phyloP scores from a whole-genome alignment of 2,113 vertebrate genomes.

The Archilochus colubris region DNA sequence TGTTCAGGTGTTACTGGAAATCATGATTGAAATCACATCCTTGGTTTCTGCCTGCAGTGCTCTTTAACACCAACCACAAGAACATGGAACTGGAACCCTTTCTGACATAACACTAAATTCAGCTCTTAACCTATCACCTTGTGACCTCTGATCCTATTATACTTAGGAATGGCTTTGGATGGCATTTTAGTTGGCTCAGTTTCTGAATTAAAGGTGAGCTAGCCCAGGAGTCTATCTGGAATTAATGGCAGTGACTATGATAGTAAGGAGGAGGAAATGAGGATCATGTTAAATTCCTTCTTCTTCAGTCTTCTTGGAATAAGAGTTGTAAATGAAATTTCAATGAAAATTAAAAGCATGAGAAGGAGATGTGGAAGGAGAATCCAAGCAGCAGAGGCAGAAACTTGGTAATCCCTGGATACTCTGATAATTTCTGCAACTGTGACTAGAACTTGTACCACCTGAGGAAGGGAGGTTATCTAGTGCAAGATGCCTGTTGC shows the following conservation, averaged over 20 bases:
- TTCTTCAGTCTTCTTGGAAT: background rate
- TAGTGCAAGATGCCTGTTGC: background rate
- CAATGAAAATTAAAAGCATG: background rate
- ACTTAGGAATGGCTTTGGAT: background rate
- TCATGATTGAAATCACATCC: background rate
- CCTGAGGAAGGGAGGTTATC: background rate
- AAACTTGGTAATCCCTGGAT: background rate
- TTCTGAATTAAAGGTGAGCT: background rate
- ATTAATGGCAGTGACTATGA: background rate
- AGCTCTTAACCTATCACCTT: background rate
- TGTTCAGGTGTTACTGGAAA: background rate
- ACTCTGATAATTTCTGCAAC: background rate
- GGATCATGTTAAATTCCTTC: background rate
- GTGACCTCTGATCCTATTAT: background rate
- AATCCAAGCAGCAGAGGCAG: background rate
- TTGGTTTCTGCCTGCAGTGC: background rate
- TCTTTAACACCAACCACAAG: background rate
- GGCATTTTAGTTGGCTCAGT: background rate
- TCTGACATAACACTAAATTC: background rate
- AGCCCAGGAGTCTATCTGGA: background rate
- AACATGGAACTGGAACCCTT: background rate
- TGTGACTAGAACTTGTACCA: background rate
- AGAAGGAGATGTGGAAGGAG: background rate
- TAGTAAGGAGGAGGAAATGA: background rate
- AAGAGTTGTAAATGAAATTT: background rate